These are phyloP conservation scores for Apamea epomidion DNA, from an alignment of 2,888 invertebrate genomes.

Conservation along the genomic window DNA sequence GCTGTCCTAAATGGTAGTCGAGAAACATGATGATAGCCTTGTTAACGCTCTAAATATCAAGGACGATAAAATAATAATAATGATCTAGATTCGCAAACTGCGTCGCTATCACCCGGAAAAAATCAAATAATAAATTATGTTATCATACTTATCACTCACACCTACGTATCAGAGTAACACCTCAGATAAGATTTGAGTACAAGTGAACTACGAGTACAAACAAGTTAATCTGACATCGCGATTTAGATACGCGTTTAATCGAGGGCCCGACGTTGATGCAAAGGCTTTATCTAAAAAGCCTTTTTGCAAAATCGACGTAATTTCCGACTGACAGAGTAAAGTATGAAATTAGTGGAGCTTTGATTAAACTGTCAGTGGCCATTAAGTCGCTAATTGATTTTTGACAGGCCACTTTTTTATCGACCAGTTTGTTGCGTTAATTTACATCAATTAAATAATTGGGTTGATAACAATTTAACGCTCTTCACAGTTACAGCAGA, in stretches of 20 bases:
- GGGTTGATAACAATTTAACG: slow-evolving; percentile 2
- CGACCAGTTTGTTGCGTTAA: slow-evolving; percentile 14
- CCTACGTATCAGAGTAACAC: slow-evolving; percentile 50
- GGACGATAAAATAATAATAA: slow-evolving; percentile 19
- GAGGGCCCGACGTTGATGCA: slow-evolving; percentile 34
- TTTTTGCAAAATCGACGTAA: slow-evolving; percentile 50
- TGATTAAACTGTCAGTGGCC: slow-evolving; percentile 57
- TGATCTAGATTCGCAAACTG: slow-evolving; percentile 33
- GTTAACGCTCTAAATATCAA: slow-evolving; percentile 1
- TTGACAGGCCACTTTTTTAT: slow-evolving; percentile 37
- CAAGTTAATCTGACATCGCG: slow-evolving; percentile 57
- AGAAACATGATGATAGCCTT: slow-evolving; percentile 1
- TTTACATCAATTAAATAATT: slow-evolving; percentile 26
- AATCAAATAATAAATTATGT: slow-evolving; percentile 62
- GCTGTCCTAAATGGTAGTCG: background rate
- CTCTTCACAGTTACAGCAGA: background rate
- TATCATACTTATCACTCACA: slow-evolving; percentile 48
- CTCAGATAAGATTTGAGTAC: slow-evolving; percentile 60
- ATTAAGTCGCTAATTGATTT: slow-evolving; percentile 52
- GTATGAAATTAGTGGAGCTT: slow-evolving; percentile 37
- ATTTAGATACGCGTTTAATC: slow-evolving; percentile 61
- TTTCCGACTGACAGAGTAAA: slow-evolving; percentile 35
- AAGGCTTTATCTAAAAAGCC: slow-evolving; percentile 62
- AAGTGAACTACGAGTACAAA: slow-evolving; percentile 48
- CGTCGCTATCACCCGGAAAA: slow-evolving; percentile 47